These are phyloP conservation scores for Parnassius orleans DNA, from an alignment of 2,888 invertebrate species.

Conservation along the genomic window DNA sequence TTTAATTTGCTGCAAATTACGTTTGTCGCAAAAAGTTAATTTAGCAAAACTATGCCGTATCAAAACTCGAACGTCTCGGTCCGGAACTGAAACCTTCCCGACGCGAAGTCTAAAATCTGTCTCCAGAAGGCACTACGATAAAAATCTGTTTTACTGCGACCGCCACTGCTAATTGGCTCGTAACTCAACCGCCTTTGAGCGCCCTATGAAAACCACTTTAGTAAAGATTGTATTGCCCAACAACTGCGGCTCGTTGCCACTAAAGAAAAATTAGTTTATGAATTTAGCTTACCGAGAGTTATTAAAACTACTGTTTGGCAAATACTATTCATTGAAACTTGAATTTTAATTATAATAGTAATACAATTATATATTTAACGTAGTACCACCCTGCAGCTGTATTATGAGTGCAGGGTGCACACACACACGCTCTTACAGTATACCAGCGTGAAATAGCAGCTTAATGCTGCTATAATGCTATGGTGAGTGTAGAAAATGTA, in stretches of 20 bases:
- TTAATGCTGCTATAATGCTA: too few species aligned
- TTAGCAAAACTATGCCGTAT: conserved; percentile 20
- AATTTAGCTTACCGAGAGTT: neutral
- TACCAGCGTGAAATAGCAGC: too few species aligned
- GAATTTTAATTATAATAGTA: too few species aligned
- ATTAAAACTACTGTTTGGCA: too few species aligned
- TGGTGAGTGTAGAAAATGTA: too few species aligned
- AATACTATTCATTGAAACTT: too few species aligned
- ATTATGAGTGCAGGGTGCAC: too few species aligned
- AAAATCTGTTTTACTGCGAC: conserved; percentile 35
- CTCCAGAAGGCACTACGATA: conserved; percentile 23
- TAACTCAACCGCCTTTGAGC: conserved; percentile 39
- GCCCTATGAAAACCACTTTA: conserved; percentile 33
- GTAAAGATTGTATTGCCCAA: conserved; percentile 7
- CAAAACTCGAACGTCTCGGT: conserved; percentile 29
- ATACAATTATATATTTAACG: too few species aligned
- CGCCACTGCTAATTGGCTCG: conserved; percentile 48
- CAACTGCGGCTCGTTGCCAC: conserved; percentile 1
- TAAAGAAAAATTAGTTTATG: conserved; percentile 6
- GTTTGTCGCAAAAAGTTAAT: conserved; percentile 27
- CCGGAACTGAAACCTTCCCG: conserved; percentile 37
- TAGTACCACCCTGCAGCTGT: too few species aligned
- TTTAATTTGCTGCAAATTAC: too few species aligned
- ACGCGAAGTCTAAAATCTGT: conserved; percentile 21
- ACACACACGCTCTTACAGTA: too few species aligned